phyloP scores from a whole-genome alignment of 2,797 vertebrate genomes.

The Acanthurus lineatus region DNA sequence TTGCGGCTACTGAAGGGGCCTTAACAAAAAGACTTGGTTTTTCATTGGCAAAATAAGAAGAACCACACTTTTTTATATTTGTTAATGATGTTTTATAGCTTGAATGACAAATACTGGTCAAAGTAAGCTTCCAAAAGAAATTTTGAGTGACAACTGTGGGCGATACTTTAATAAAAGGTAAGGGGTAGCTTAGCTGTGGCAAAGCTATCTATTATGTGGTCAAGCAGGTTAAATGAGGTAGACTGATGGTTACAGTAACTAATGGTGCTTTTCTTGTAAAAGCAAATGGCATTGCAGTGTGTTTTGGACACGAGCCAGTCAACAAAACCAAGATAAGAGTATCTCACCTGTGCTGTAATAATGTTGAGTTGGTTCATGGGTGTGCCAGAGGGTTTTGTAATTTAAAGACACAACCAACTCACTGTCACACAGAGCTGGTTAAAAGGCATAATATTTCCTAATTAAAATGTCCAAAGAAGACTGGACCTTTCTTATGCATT shows the following conservation, averaged over 20 bases:
- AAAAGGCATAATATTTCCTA: too few relatives aligned
- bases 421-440: not conserved
- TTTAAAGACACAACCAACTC: not conserved
- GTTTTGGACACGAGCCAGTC: constrained; percentile 20
- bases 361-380: constrained; percentile 1
- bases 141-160: too few relatives aligned
- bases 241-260: not conserved
- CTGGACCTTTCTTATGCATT: too few relatives aligned
- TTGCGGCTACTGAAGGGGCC: too few relatives aligned
- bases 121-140: too few relatives aligned
- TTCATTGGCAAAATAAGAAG: too few relatives aligned
- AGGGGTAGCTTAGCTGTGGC: not conserved
- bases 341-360: not conserved
- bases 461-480: too few relatives aligned
- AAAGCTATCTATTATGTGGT: not conserved
- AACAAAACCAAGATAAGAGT: constrained; percentile 24
- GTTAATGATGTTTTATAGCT: too few relatives aligned
- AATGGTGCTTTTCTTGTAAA: constrained; percentile 9
- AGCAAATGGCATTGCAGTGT: not conserved
- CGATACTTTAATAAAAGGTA: too few relatives aligned
- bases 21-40: too few relatives aligned
- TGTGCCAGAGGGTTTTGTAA: not conserved
- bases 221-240: not conserved
- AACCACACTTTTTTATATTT: too few relatives aligned
- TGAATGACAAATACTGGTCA: too few relatives aligned